Percentiles rank a stretch among this genome's conserved stretches.
These are phyloP conservation scores for Heliconius nattereri DNA, from an alignment of 1,140 invertebrate species.

Conservation along the genomic window DNA sequence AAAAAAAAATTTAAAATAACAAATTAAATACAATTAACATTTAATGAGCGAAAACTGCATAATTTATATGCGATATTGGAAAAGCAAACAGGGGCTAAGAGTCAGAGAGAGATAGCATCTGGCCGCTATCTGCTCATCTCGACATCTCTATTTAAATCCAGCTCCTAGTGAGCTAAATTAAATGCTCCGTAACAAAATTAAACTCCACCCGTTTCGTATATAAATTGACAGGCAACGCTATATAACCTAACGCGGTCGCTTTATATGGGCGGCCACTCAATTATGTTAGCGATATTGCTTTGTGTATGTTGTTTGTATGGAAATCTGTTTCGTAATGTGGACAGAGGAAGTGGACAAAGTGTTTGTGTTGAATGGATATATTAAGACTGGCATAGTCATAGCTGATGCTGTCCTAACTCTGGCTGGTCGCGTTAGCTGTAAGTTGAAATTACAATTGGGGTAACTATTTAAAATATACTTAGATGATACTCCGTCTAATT, in stretches of 20 bases:
- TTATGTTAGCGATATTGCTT: constrained; percentile 35
- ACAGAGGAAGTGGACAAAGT: neutral
- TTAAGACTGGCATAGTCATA: neutral
- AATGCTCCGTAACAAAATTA: constrained; percentile 57
- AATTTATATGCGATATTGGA: constrained; percentile 3
- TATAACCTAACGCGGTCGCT: constrained; percentile 23
- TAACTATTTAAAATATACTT: neutral
- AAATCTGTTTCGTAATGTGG: constrained; percentile 33
- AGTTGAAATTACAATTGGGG: neutral
- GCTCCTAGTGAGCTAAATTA: constrained; percentile 62
- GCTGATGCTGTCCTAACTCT: neutral
- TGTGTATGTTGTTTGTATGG: constrained; percentile 38
- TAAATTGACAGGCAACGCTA: constrained; percentile 45
- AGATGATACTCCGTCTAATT: no score
- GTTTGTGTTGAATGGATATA: neutral
- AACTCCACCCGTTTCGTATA: constrained; percentile 48
- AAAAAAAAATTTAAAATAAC: neutral
- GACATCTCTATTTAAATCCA: constrained; percentile 74
- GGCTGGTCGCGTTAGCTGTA: neutral
- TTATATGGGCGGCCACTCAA: constrained; percentile 39
- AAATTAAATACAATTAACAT: neutral
- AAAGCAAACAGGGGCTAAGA: neutral
- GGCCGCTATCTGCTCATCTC: constrained; percentile 62
- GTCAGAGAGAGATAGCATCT: constrained; percentile 7
- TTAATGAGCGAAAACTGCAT: neutral